phyloP scores from a whole-genome alignment of 2,113 vertebrate species.

The Cranoglanis bouderius region DNA sequence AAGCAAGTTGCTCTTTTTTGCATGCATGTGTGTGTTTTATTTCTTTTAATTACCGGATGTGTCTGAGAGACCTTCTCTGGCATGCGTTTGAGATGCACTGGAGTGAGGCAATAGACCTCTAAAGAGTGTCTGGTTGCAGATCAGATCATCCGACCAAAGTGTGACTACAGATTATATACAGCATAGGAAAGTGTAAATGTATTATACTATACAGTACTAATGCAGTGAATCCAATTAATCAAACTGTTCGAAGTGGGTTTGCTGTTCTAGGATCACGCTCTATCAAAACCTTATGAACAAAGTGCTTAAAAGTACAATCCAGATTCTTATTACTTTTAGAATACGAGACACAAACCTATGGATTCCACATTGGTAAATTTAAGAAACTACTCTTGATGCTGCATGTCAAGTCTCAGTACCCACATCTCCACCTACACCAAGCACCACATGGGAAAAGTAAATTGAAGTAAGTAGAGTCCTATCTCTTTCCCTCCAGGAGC shows the following conservation, averaged over 20 bases:
- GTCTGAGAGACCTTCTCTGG: slow-evolving; percentile 33
- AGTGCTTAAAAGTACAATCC: background rate
- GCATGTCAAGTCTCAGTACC: background rate
- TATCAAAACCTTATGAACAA: background rate
- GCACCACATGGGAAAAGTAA: slow-evolving; percentile 12
- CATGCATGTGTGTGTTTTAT: slow-evolving; percentile 34
- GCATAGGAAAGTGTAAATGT: background rate
- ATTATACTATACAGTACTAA: background rate
- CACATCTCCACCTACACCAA: slow-evolving; percentile 8
- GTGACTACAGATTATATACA: background rate
- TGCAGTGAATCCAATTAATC: background rate
- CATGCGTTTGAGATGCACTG: slow-evolving; percentile 38
- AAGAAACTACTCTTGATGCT: background rate
- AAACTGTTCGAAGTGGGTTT: too few relatives aligned
- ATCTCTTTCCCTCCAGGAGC: slow-evolving; percentile 19
- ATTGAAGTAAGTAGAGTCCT: background rate
- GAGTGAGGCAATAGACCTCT: background rate
- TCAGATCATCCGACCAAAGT: background rate
- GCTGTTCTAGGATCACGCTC: background rate
- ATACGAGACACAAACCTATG: background rate
- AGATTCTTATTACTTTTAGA: background rate
- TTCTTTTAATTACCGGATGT: slow-evolving; percentile 61
- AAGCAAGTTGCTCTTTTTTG: slow-evolving; percentile 44
- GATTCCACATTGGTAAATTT: background rate
- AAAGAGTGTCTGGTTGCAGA: slow-evolving; percentile 6